These are phyloP conservation scores for Zophobas morio DNA, from an alignment of 1,140 invertebrate species.

Conservation along the genomic window DNA sequence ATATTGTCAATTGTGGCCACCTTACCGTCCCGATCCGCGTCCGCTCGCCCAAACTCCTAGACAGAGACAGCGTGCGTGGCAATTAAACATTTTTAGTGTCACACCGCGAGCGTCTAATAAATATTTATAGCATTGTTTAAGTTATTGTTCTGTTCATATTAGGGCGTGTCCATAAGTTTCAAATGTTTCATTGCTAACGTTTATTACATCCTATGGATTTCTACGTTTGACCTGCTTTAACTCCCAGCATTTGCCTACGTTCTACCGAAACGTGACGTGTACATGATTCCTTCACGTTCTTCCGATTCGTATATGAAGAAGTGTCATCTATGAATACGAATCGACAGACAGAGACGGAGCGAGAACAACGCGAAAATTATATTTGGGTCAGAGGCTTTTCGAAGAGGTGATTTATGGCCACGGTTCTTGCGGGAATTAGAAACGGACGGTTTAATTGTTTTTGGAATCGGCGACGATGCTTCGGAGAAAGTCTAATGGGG, in stretches of 20 bases:
- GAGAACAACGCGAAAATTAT: background rate
- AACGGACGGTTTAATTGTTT: no score
- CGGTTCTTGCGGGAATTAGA: no score
- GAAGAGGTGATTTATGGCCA: no score
- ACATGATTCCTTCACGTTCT: slow-evolving; percentile 14
- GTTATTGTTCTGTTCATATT: slow-evolving; percentile 43
- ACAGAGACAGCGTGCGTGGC: slow-evolving; percentile 3
- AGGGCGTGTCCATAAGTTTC: slow-evolving; percentile 42
- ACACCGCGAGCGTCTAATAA: slow-evolving; percentile 36
- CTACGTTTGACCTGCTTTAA: slow-evolving; percentile 40
- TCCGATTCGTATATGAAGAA: slow-evolving; percentile 15
- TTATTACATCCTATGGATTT: slow-evolving; percentile 39
- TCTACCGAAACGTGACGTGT: slow-evolving; percentile 13
- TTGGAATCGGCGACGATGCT: no score
- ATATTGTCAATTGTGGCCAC: background rate
- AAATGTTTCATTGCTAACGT: slow-evolving; percentile 41
- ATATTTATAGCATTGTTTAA: slow-evolving; percentile 42
- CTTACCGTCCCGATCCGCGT: slow-evolving; percentile 6
- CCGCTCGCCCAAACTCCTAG: background rate
- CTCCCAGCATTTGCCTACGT: slow-evolving; percentile 22
- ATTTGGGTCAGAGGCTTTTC: no score
- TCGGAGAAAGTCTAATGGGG: slow-evolving; percentile 3
- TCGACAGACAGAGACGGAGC: background rate
- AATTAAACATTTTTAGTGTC: slow-evolving; percentile 41
- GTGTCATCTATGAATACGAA: background rate